phyloP scores from a whole-genome alignment of 2,888 invertebrate species.

The Acrobeloides nanus region DNA sequence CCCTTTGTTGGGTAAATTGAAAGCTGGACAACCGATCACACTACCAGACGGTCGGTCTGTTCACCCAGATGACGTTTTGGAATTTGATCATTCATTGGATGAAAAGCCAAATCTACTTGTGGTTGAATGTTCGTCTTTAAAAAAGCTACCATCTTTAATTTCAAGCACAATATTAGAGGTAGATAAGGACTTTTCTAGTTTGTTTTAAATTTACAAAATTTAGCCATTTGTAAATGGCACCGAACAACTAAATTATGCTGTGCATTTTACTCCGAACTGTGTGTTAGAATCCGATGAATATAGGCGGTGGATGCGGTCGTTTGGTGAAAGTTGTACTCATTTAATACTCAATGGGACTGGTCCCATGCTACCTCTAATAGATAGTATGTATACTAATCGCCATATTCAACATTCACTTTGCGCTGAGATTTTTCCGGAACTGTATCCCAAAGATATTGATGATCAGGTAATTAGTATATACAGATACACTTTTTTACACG shows the following conservation, averaged over 20 bases:
- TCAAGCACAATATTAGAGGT: conserved; percentile 24
- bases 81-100: conserved; percentile 4
- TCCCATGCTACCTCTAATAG: conserved; percentile 35
- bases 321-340: conserved; percentile 24
- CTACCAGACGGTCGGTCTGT: conserved; percentile 68
- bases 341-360: conserved; percentile 37
- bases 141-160: conserved; percentile 22
- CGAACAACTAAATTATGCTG: conserved; percentile 28
- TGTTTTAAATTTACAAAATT: too few relatives aligned
- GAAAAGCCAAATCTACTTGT: conserved; percentile 19
- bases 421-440: conserved; percentile 34
- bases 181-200: neutral
- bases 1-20: conserved; percentile 74
- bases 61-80: conserved; percentile 40
- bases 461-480: too few relatives aligned
- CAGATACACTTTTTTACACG: too few relatives aligned
- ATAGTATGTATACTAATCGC: conserved; percentile 34
- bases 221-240: too few relatives aligned
- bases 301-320: conserved; percentile 18
- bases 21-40: conserved; percentile 72
- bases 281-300: conserved; percentile 28
- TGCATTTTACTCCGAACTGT: conserved; percentile 33
- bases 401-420: conserved; percentile 26
- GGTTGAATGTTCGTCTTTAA: conserved; percentile 24
- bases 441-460: conserved; percentile 15